These are phyloP conservation scores for Paracentrotus lividus DNA, from an alignment of 53 echinoderm and acorn worm genomes.

Conservation along the genomic window DNA sequence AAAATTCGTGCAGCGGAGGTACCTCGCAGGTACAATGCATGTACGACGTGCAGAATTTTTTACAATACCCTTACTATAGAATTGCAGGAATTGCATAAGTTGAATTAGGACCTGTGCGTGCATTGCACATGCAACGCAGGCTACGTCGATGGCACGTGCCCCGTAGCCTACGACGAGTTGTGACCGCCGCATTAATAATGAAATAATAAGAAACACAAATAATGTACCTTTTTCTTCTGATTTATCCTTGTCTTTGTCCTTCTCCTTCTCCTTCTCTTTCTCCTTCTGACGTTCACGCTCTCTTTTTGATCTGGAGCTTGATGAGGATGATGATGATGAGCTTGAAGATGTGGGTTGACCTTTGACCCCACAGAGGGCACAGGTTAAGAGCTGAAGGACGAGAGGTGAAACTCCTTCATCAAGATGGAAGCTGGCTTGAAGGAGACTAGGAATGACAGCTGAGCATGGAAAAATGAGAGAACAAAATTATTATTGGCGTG, in stretches of 20 bases:
- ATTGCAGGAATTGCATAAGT: too few species aligned
- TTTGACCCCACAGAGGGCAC: constrained; percentile 97
- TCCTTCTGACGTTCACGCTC: constrained; percentile 73
- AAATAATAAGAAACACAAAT: neutral
- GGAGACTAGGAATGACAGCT: constrained; percentile 93
- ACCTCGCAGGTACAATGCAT: too few species aligned
- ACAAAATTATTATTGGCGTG: neutral
- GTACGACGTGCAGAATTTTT: too few species aligned
- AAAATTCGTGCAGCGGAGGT: too few species aligned
- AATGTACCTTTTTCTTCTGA: constrained; percentile 75
- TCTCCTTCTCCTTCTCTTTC: constrained; percentile 68
- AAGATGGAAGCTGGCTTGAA: constrained; percentile 95
- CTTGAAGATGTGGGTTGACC: constrained; percentile 65
- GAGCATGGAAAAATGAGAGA: neutral
- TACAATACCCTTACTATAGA: too few species aligned
- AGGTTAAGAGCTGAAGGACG: constrained; percentile 92
- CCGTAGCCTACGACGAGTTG: too few species aligned
- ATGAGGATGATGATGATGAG: constrained; percentile 64
- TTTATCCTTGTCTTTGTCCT: constrained; percentile 80
- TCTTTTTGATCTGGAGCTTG: constrained; percentile 76
- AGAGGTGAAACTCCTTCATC: constrained; percentile 95
- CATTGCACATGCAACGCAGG: too few species aligned
- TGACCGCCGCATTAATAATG: neutral
- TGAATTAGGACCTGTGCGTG: too few species aligned
- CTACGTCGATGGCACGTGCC: too few species aligned